Evolutionary conservation across 64 coral and sea anemone species (phyloP).

Genomic region (Pocillopora damicornis): DNA sequence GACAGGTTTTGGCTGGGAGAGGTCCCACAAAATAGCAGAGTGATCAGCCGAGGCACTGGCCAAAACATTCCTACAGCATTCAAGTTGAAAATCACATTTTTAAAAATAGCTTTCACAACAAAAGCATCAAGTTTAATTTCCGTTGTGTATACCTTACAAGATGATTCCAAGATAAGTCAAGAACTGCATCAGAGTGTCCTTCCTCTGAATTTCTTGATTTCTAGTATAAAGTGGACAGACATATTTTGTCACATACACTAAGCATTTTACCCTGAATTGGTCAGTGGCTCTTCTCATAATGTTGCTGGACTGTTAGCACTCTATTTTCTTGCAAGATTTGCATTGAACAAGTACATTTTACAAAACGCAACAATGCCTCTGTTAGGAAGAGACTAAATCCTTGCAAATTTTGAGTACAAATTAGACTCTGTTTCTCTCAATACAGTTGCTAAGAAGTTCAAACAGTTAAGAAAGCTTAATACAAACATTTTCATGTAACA

Average conservation of each 20-base stretch:
- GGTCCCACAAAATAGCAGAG: slow-evolving; percentile 86
- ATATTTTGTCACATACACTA: not conserved
- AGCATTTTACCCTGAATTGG: not conserved
- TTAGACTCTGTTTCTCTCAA: no score
- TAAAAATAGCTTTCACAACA: not conserved
- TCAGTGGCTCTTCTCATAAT: no score
- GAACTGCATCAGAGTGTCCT: slow-evolving; percentile 74
- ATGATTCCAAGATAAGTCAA: slow-evolving; percentile 93
- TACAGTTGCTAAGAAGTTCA: no score
- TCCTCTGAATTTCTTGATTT: slow-evolving; percentile 54
- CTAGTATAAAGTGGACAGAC: slow-evolving; percentile 12
- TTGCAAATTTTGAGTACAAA: no score
- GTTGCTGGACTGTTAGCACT: no score
- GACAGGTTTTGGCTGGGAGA: slow-evolving; percentile 69
- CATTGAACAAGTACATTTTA: no score
- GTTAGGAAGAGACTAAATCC: no score
- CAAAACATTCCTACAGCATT: slow-evolving; percentile 71
- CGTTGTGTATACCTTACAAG: slow-evolving; percentile 53
- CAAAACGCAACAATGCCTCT: not conserved
- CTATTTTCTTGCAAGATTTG: no score
- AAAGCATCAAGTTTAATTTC: not conserved
- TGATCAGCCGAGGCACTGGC: slow-evolving; percentile 90
- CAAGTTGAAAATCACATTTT: not conserved
- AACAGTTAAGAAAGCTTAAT: no score
- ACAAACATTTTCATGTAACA: no score